phyloP scores from a whole-genome alignment of 2,888 invertebrate genomes.

The Teleogryllus oceanicus region DNA sequence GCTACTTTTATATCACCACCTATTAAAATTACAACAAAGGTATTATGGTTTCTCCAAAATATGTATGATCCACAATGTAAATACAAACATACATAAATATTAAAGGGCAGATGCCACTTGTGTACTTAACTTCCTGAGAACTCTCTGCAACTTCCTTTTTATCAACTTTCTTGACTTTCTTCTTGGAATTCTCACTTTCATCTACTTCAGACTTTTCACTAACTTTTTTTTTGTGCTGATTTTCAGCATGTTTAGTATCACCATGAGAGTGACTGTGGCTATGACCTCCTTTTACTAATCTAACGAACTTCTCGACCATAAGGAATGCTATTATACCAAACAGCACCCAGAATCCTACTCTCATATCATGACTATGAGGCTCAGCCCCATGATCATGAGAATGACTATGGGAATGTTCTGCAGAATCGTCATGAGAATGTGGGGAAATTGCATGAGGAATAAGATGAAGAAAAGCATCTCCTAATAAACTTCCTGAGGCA shows the following conservation, averaged over 20 bases:
- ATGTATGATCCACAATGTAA: neutral
- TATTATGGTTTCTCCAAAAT: neutral
- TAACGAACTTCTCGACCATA: conserved; percentile 87
- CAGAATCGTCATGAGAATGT: conserved; percentile 44
- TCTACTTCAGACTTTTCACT: conserved; percentile 22
- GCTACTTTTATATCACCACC: conserved; percentile 67
- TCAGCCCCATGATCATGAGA: conserved; percentile 53
- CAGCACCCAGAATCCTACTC: conserved; percentile 91
- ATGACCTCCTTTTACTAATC: conserved; percentile 79
- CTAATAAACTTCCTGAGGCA: conserved; percentile 91
- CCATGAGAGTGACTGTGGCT: conserved; percentile 64
- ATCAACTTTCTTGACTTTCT: conserved; percentile 33
- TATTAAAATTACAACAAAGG: too few relatives aligned
- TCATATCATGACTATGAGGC: conserved; percentile 72
- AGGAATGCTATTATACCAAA: conserved; percentile 90
- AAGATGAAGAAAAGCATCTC: conserved; percentile 97
- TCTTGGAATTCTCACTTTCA: conserved; percentile 40
- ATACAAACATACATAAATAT: neutral
- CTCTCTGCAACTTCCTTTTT: neutral
- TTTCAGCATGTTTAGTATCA: conserved; percentile 35
- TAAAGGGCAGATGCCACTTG: neutral
- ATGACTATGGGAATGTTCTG: conserved; percentile 49
- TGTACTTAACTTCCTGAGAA: neutral
- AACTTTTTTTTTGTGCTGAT: conserved; percentile 38
- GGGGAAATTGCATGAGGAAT: conserved; percentile 85